A percentile compares a stretch with the other conserved stretches of the same genome.
Conservation (phyloP, 2,797 vertebrate genomes). For the Gallirallus australis region DNA sequence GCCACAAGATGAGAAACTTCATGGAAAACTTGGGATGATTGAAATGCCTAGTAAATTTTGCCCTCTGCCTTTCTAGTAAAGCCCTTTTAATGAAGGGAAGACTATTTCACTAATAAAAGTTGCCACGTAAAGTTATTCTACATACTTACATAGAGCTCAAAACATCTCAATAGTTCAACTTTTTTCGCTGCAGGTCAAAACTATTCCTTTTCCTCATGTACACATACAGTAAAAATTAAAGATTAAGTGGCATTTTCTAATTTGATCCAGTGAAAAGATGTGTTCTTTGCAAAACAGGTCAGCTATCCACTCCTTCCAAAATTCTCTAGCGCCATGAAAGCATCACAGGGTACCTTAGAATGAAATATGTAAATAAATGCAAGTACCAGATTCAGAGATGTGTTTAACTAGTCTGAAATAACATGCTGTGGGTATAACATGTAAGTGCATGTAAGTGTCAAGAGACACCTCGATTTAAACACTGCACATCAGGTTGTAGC, state of each 20-base stretch:
- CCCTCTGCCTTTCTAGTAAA: background rate
- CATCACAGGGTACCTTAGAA: background rate
- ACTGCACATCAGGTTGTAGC: background rate
- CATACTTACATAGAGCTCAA: background rate
- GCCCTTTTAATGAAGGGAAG: constrained; percentile 33
- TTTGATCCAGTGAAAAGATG: background rate
- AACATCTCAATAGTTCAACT: background rate
- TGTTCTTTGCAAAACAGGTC: background rate
- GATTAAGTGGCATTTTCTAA: background rate
- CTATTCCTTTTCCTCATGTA: background rate
- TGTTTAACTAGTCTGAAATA: constrained; percentile 23
- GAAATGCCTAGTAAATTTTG: constrained; percentile 51
- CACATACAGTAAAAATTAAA: background rate
- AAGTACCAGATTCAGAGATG: background rate
- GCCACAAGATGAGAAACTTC: constrained; percentile 73
- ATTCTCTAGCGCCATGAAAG: background rate
- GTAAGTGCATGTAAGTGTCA: background rate
- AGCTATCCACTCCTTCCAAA: background rate
- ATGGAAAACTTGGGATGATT: constrained; percentile 72
- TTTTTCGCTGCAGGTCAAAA: background rate
- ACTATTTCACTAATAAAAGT: background rate
- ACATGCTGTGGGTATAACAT: background rate
- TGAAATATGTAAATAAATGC: background rate
- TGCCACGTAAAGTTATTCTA: background rate
- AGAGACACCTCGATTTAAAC: constrained; percentile 25